Evolutionary conservation across 2,113 vertebrate species (phyloP).

Genomic region (Microcebus ravelobensis): DNA sequence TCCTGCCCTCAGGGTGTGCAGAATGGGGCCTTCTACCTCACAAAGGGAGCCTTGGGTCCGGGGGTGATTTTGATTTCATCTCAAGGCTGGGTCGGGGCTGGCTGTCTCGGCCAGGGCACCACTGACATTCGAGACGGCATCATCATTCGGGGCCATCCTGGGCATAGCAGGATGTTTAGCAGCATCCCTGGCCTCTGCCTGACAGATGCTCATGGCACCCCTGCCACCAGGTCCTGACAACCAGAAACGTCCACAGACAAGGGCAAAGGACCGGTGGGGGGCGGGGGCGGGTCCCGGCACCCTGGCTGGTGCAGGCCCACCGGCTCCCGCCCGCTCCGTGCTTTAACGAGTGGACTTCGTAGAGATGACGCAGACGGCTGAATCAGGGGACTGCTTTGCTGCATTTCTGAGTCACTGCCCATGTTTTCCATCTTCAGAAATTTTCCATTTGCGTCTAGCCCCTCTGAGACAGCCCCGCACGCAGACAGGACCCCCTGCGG

Average conservation of each 20-base stretch:
- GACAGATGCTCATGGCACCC: background rate
- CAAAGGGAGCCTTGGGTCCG: background rate
- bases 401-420: background rate
- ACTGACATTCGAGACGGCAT: background rate
- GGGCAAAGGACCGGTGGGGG: fast-evolving
- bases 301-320: fast-evolving
- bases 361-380: background rate
- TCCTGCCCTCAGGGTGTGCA: too few relatives aligned
- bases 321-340: background rate
- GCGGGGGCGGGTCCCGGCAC: background rate
- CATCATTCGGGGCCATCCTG: fast-evolving
- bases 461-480: background rate
- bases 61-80: background rate
- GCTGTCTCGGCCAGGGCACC: background rate
- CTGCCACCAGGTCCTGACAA: background rate
- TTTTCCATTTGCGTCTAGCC: background rate
- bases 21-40: fast-evolving
- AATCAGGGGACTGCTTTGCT: fast-evolving
- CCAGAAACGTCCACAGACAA: background rate
- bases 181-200: background rate
- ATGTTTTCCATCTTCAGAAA: background rate
- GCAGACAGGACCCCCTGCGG: background rate
- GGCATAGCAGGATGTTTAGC: fast-evolving
- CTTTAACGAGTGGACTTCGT: background rate
- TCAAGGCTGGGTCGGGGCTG: background rate